Evolutionary conservation across 64 coral and sea anemone genomes (phyloP).

Genomic region (Cladopsammia gracilis): DNA sequence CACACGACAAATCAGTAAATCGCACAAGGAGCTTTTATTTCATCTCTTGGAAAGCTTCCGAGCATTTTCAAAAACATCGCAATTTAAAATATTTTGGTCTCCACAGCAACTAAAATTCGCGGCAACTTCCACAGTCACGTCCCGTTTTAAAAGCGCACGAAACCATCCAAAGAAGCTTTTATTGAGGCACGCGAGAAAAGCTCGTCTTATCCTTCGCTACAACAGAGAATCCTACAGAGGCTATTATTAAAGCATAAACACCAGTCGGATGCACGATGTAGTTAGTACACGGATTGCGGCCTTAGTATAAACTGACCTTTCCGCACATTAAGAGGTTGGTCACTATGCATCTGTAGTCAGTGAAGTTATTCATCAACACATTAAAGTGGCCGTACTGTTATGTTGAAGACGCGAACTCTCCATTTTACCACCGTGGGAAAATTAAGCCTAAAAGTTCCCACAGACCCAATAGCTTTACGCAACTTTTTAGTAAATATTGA

Average conservation of each 20-base stretch:
- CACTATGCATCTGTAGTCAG: neutral
- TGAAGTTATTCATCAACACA: neutral
- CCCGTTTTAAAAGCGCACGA: neutral
- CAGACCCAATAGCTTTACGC: conserved; percentile 24
- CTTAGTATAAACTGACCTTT: conserved; percentile 41
- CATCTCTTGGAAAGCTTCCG: conserved; percentile 12
- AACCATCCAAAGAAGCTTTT: neutral
- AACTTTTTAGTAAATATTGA: conserved; percentile 42
- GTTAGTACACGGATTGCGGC: neutral
- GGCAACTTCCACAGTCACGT: conserved; percentile 4
- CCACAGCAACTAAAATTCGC: conserved; percentile 5
- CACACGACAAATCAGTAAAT: neutral
- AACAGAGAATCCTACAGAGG: neutral
- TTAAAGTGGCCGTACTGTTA: neutral
- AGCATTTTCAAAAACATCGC: neutral
- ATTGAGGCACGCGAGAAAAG: neutral
- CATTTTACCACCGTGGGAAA: conserved; percentile 42
- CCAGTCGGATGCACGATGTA: neutral
- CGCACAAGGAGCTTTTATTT: neutral
- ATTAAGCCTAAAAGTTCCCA: conserved; percentile 32
- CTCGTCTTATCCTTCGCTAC: neutral
- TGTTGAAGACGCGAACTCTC: neutral
- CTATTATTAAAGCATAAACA: conserved; percentile 3
- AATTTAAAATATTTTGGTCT: conserved; percentile 35
- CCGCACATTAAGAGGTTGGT: neutral